A percentile compares a stretch with the other conserved stretches of the same genome.
Evolutionary conservation across 2,888 invertebrate species (phyloP).

Genomic region (Dascillus cervinus): DNA sequence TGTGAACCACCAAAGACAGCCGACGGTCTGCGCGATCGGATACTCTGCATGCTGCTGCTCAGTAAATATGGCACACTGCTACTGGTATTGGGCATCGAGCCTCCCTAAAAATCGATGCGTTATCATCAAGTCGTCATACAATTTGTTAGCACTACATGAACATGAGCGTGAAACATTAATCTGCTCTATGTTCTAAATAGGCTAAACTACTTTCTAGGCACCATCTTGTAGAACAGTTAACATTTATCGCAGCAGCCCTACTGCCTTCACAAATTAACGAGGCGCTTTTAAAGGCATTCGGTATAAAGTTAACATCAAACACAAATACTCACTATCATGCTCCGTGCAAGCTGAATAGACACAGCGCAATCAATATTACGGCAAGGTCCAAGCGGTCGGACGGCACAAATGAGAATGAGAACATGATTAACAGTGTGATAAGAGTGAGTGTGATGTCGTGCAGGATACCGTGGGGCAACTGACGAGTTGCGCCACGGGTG

Average conservation of each 20-base stretch:
- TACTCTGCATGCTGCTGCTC: constrained; percentile 70
- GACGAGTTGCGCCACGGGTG: constrained; percentile 23
- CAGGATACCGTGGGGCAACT: constrained; percentile 21
- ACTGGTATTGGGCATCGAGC: constrained; percentile 85
- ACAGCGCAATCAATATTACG: constrained; percentile 54
- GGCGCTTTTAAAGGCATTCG: too few relatives aligned
- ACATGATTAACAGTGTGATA: constrained; percentile 31
- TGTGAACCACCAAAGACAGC: constrained; percentile 52
- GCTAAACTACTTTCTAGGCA: too few relatives aligned
- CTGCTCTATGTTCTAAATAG: too few relatives aligned
- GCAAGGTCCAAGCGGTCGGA: constrained; percentile 39
- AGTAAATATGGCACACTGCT: constrained; percentile 81
- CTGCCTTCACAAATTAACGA: too few relatives aligned
- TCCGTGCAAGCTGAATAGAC: constrained; percentile 78
- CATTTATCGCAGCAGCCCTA: constrained; percentile 5
- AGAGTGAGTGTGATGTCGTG: constrained; percentile 26
- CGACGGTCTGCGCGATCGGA: constrained; percentile 66
- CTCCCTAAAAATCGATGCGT: constrained; percentile 53
- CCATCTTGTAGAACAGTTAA: background rate
- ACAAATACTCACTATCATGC: constrained; percentile 79
- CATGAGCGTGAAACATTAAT: background rate
- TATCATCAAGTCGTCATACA: constrained; percentile 8
- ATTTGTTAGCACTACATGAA: background rate
- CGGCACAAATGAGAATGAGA: constrained; percentile 40
- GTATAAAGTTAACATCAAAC: too few relatives aligned